Conservation (phyloP, 2,797 vertebrate species). For the Ptychadena robeensis region DNA sequence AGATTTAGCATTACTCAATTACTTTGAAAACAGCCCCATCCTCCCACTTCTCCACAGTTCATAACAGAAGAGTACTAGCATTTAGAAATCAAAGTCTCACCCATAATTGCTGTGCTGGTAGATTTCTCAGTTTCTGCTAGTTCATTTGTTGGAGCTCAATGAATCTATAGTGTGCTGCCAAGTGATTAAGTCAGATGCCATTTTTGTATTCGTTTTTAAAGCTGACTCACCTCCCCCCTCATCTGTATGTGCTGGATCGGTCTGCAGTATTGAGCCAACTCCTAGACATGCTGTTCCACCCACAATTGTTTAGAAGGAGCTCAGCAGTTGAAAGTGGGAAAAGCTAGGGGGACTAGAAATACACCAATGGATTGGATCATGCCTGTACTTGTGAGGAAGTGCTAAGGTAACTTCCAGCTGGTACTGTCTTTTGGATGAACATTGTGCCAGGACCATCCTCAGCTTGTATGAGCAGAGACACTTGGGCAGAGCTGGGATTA, state of each 20-base stretch:
- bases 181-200: conserved; percentile 29
- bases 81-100: neutral
- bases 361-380: conserved; percentile 14
- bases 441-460: conserved; percentile 30
- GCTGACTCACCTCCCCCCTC: neutral
- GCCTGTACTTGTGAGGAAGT: neutral
- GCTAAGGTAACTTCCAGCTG: neutral
- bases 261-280: conserved; percentile 15
- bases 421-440: neutral
- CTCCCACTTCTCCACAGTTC: conserved; percentile 20
- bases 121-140: conserved; percentile 7
- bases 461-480: conserved; percentile 30
- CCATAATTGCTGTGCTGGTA: conserved; percentile 7
- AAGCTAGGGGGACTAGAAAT: neutral
- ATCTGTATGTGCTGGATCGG: conserved; percentile 11
- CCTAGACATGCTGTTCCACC: conserved; percentile 27
- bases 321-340: neutral
- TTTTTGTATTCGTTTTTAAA: neutral
- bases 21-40: neutral
- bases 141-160: conserved; percentile 26
- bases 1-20: neutral
- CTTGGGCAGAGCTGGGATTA: conserved; percentile 27
- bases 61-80: neutral
- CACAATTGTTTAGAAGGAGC: conserved; percentile 45
- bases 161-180: conserved; percentile 7